A percentile compares a stretch with the other conserved stretches of the same genome.
These are phyloP conservation scores for Punctoribates punctum DNA, from an alignment of 2,888 invertebrate species.

Conservation along the genomic window DNA sequence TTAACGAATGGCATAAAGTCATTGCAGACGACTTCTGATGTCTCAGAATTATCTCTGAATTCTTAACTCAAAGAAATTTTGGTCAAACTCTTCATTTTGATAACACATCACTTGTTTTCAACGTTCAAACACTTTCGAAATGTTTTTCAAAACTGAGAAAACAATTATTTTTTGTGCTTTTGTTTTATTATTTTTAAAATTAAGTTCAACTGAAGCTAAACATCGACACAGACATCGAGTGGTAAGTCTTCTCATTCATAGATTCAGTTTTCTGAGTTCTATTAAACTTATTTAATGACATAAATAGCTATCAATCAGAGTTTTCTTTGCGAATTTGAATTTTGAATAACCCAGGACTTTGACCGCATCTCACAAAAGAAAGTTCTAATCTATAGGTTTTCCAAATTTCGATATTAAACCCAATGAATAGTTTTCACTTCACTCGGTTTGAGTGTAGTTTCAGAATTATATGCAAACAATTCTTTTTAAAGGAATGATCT, in stretches of 20 bases:
- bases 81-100: background rate
- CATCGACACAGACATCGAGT: slow-evolving; percentile 6
- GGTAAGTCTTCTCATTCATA: background rate
- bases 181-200: background rate
- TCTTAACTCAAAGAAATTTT: slow-evolving; percentile 2
- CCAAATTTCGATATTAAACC: too few species aligned
- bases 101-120: background rate
- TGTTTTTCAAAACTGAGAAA: background rate
- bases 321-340: too few species aligned
- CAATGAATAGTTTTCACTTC: too few species aligned
- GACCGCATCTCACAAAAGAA: too few species aligned
- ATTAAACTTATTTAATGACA: too few species aligned
- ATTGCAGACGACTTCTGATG: slow-evolving; percentile 1
- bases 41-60: background rate
- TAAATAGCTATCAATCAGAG: too few species aligned
- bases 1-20: slow-evolving; percentile 14
- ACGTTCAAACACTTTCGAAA: background rate
- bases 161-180: background rate
- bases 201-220: background rate
- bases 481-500: too few species aligned
- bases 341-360: too few species aligned
- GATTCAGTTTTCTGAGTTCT: too few species aligned
- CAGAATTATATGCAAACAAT: too few species aligned
- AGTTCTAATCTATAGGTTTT: too few species aligned
- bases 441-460: too few species aligned